phyloP scores from a whole-genome alignment of 2,113 vertebrate species.

The Apodemus sylvaticus region DNA sequence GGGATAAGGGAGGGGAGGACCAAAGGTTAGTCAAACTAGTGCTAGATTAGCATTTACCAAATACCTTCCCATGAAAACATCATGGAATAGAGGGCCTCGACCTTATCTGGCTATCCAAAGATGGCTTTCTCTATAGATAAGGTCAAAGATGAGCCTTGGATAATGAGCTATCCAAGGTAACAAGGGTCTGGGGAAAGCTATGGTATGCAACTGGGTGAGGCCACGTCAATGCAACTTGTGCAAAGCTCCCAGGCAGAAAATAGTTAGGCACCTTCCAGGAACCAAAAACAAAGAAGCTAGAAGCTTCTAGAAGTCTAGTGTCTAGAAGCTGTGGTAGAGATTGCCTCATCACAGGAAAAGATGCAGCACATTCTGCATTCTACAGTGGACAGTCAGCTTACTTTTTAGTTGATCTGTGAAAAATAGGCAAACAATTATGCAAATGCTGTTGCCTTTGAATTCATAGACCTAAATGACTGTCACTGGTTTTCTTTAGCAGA shows the following conservation, averaged over 20 bases:
- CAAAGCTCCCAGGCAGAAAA: neutral
- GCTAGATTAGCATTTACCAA: neutral
- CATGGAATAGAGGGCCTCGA: neutral
- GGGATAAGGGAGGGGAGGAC: accelerated
- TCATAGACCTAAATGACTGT: neutral
- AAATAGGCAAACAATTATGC: neutral
- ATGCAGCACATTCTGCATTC: neutral
- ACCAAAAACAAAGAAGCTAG: neutral
- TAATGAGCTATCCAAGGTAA: neutral
- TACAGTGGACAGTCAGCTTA: neutral
- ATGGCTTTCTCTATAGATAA: neutral
- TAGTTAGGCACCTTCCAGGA: neutral
- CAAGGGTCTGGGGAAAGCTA: neutral
- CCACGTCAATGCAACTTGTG: neutral
- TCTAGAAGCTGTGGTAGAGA: neutral
- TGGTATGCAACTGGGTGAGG: neutral
- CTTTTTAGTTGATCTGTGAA: conserved; percentile 8
- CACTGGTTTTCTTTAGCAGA: neutral
- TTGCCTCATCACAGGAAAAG: neutral
- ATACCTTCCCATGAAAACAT: neutral
- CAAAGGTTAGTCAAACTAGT: neutral
- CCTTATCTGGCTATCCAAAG: neutral
- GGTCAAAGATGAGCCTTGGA: neutral
- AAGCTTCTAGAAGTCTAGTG: no score
- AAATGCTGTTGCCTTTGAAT: neutral